Conservation (phyloP, 1,140 invertebrate genomes). For the Phocides pigmalion region DNA sequence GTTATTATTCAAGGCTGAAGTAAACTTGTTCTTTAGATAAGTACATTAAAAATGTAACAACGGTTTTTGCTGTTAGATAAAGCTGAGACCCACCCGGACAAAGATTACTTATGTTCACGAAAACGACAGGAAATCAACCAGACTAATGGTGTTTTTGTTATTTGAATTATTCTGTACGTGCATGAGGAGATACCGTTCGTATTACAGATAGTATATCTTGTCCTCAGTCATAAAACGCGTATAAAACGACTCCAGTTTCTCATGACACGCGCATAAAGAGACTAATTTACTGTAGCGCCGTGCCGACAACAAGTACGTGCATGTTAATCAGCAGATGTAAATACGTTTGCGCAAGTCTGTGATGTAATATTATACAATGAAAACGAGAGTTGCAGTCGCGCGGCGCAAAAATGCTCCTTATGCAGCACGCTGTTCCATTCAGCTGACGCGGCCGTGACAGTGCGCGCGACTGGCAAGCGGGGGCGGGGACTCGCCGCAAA, state of each 20-base stretch:
- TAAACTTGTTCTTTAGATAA: neutral
- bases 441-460: conserved; percentile 65
- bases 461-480: conserved; percentile 54
- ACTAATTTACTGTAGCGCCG: conserved; percentile 35
- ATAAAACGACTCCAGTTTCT: conserved; percentile 20
- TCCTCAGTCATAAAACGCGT: conserved; percentile 17
- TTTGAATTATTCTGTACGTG: conserved; percentile 21
- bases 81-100: conserved; percentile 4
- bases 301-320: conserved; percentile 39
- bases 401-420: conserved; percentile 66
- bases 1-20: neutral
- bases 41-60: conserved; percentile 16
- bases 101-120: conserved; percentile 15
- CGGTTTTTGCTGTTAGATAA: conserved; percentile 15
- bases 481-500: conserved; percentile 55
- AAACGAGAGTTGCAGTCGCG: conserved; percentile 64
- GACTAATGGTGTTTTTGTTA: conserved; percentile 33
- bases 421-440: conserved; percentile 66
- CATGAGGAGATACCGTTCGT: conserved; percentile 19
- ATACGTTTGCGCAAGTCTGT: conserved; percentile 54
- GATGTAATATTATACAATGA: conserved; percentile 71
- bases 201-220: conserved; percentile 17
- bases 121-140: conserved; percentile 32
- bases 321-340: conserved; percentile 58
- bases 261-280: conserved; percentile 16